These are phyloP conservation scores for Napeogenes sylphis DNA, from an alignment of 2,888 invertebrate species.

Conservation along the genomic window DNA sequence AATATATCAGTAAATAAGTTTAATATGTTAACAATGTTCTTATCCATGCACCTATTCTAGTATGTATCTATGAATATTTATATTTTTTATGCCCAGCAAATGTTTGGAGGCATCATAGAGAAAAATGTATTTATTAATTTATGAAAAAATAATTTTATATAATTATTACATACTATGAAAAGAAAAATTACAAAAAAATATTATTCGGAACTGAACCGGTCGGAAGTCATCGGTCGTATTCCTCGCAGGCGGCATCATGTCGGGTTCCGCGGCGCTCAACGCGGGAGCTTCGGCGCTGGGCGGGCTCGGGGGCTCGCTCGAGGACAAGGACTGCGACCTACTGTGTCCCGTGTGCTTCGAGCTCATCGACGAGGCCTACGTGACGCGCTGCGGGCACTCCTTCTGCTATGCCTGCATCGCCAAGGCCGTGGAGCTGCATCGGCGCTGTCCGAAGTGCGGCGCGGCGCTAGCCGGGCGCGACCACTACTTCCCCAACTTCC, in stretches of 20 bases:
- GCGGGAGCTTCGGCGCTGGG: slow-evolving; percentile 68
- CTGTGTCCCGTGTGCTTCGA: slow-evolving; percentile 93
- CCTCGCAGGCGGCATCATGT: slow-evolving; percentile 39
- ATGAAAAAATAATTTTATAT: too few species aligned
- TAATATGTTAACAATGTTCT: too few species aligned
- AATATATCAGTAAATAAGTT: too few species aligned
- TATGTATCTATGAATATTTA: too few species aligned
- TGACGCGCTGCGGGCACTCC: slow-evolving; percentile 94
- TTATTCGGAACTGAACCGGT: too few species aligned
- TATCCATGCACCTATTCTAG: too few species aligned
- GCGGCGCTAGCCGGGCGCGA: slow-evolving; percentile 82
- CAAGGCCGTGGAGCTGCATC: slow-evolving; percentile 90
- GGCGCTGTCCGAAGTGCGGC: slow-evolving; percentile 90
- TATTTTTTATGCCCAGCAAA: too few species aligned
- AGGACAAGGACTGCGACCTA: slow-evolving; percentile 78
- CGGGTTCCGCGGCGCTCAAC: slow-evolving; percentile 55
- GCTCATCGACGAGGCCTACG: slow-evolving; percentile 91
- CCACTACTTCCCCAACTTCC: slow-evolving; percentile 90
- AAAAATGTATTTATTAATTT: too few species aligned
- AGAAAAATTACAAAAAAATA: too few species aligned
- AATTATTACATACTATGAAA: too few species aligned
- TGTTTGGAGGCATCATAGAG: too few species aligned
- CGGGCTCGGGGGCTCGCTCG: slow-evolving; percentile 80
- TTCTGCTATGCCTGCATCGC: slow-evolving; percentile 93
- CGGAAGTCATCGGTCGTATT: too few species aligned